Evolutionary conservation across 2,113 vertebrate species (phyloP), one percentile per base, ranked within the genome.

Genomic region (Natator depressus): DNA sequence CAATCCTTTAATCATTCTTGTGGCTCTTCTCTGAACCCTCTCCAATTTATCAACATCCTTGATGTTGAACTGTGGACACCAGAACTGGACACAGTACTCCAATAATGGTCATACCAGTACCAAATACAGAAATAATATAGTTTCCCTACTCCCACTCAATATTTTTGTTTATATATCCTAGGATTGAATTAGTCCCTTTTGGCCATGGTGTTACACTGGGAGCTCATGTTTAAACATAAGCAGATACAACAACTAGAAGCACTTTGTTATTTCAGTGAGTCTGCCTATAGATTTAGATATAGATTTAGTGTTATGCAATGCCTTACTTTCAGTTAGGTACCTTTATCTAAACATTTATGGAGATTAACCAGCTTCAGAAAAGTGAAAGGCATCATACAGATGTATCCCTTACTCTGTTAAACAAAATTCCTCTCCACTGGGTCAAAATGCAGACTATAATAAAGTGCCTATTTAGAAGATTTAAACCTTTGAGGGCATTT

Each of bases 401-500:
- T 65, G 62, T 80, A 93, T 0, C 0, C 82, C 94, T 47, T 90
- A 92, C 89, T 94, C 93, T 94, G 87, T 93, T 87, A 96, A 96
- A 96, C 69, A 96, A 90, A 85, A 55, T 49, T 94, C 92, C 72
- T 97, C 50, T 97, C 82, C 81, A 93, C 84, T 95, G 94, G 89
- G 72, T 94, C 86, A 95, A 91, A 89, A 69, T 6, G 46, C 62
- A 94, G 62, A 81, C 87, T 94, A 81, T 78, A 91, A 87, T 51
- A 96, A 20, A 85, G 35, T 90, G 65, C 54, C 94, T 88, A 93
- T 97, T 96, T 96, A 95, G 80, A 87, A 96, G 75, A 89, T 80
- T 96, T 94, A 97, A 96, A 95, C 13, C 8, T 95, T 96, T 94
- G 92, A 96, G 89, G 92, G 53, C 42, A 92, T 93, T 96, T 84